These are phyloP conservation scores for Nothoprocta pentlandii DNA, from an alignment of 2,113 vertebrate species.

Conservation along the genomic window DNA sequence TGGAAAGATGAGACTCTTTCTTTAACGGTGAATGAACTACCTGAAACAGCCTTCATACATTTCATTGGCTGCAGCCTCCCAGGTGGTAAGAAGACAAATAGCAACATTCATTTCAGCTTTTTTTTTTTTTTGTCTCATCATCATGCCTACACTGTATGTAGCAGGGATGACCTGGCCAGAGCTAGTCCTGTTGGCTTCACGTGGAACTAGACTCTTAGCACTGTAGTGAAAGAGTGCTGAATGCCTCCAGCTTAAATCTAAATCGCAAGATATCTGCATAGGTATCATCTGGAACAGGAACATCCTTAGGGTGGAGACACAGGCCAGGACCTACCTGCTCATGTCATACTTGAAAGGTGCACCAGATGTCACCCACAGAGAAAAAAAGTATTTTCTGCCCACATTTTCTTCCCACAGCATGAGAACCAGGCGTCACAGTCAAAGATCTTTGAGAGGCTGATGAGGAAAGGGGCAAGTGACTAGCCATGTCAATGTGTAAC, in stretches of 20 bases:
- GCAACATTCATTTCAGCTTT: neutral
- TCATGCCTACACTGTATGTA: neutral
- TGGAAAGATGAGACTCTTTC: neutral
- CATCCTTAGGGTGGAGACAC: neutral
- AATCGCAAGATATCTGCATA: neutral
- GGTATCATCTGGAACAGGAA: neutral
- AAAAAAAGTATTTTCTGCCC: neutral
- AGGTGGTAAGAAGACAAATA: fast-evolving
- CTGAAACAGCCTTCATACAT: neutral
- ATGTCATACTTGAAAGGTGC: neutral
- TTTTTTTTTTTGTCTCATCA: neutral
- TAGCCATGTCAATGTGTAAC: neutral
- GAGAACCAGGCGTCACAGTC: fast-evolving
- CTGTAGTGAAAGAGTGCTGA: neutral
- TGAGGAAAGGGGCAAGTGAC: neutral
- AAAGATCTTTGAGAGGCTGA: neutral
- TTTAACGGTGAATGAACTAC: neutral
- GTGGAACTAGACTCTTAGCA: neutral
- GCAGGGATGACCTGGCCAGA: neutral
- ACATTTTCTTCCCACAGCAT: neutral
- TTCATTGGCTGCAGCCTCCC: neutral
- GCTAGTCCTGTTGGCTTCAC: neutral
- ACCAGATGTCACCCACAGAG: neutral
- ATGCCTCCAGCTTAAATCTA: neutral
- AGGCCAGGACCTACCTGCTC: neutral